Evolutionary conservation across 1,140 invertebrate genomes (phyloP).

Genomic region (Drosophila arawakana): DNA sequence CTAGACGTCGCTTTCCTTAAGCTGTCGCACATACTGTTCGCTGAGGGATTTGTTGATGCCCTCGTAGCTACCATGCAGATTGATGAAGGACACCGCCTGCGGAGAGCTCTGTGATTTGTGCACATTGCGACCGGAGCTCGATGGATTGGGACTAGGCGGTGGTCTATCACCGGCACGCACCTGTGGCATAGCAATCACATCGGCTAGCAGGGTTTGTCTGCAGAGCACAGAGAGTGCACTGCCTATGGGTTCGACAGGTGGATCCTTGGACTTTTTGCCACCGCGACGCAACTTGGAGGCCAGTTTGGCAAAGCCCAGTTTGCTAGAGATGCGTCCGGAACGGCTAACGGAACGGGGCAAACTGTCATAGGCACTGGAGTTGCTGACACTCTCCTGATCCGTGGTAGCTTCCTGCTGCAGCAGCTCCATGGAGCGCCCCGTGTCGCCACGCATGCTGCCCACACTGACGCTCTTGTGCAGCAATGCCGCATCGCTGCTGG

Average conservation of each 20-base stretch:
- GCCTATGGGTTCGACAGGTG: constrained; percentile 25
- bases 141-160: constrained; percentile 53
- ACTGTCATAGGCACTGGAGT: constrained; percentile 70
- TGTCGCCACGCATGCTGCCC: constrained; percentile 86
- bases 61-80: constrained; percentile 34
- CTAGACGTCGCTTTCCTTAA: constrained; percentile 80
- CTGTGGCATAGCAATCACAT: constrained; percentile 70
- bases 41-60: constrained; percentile 75
- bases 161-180: constrained; percentile 45
- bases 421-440: constrained; percentile 8
- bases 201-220: constrained; percentile 70
- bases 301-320: constrained; percentile 87
- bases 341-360: constrained; percentile 70
- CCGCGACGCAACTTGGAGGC: constrained; percentile 87
- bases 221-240: constrained; percentile 72
- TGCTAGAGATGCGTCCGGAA: constrained; percentile 76
- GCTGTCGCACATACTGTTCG: constrained; percentile 77
- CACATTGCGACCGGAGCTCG: constrained; percentile 44
- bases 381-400: constrained; percentile 75
- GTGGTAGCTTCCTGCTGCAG: constrained; percentile 46
- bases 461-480: constrained; percentile 88
- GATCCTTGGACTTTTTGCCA: constrained; percentile 70
- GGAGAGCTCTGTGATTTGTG: constrained; percentile 77
- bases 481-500: constrained; percentile 9
- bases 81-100: constrained; percentile 47